Evolutionary conservation across 2,113 vertebrate species (phyloP), one percentile per base, ranked within the genome.

Genomic region (Perccottus glenii): DNA sequence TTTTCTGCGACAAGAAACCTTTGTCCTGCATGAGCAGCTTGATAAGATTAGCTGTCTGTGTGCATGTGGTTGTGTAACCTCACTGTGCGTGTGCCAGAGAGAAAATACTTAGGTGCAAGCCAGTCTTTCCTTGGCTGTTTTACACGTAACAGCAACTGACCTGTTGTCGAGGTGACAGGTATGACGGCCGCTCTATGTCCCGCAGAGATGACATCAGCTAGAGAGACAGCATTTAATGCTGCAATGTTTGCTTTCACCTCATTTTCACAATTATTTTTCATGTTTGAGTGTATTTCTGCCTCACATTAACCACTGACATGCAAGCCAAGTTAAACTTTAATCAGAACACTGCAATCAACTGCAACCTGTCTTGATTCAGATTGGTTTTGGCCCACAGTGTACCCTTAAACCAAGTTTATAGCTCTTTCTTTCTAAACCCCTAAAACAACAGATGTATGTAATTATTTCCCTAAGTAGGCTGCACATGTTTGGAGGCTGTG

Each of bases 11-110:
- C 15, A 72, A 65, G 70, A 70, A 84, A 67, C 81, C 73, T 82
- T 90, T 86, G 85, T 83, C 61, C 74, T 53, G 66, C 75, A 64
- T 78, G 75, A 86, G 83, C 81, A 65, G 68, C 69, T 77, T 77
- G 81, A 85, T 86, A 83, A 82, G 80, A 87, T 85, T 83, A 85
- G 56, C 74, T n/a, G 40, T 67, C 4, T 77, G 82, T 11, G 33
- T 59, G 71, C 48, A 9, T 56, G 40, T 14, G 73, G 33, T 83
- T 81, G 67, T 69, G 78, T 63, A 78, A 84, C 64, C 12, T 10
- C 3, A 43, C 56, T 55, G 63, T 56, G 53, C 53, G 45, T 53
- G 66, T 48, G 62, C 19, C 27, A 51, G 4, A 35, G 11, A 44
- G 51, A 38, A 51, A 57, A 64, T 48, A 45, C 62, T 59, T 60